Conservation (phyloP, 2,888 invertebrate species). For the Ectemnius cavifrons region DNA sequence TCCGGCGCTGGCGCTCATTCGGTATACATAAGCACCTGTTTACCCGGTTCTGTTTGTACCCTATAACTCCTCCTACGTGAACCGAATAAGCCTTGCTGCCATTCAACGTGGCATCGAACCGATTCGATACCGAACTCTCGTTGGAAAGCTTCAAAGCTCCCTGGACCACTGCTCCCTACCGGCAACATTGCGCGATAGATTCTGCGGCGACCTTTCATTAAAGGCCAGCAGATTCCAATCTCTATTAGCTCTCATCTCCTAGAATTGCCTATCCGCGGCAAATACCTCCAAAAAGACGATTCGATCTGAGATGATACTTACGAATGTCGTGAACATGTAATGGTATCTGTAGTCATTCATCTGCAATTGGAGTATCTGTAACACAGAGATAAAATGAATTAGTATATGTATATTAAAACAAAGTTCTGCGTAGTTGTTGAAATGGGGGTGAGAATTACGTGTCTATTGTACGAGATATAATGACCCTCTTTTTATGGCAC, state of each 20-base stretch:
- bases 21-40: slow-evolving; percentile 7
- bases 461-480: no score
- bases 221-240: slow-evolving; percentile 10
- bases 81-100: slow-evolving; percentile 8
- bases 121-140: no score
- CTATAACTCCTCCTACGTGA: slow-evolving; percentile 18
- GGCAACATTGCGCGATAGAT: background rate
- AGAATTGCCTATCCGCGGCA: background rate
- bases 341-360: slow-evolving; percentile 98
- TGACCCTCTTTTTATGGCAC: no score
- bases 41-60: slow-evolving; percentile 14
- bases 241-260: background rate
- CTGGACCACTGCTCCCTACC: background rate
- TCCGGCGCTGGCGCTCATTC: background rate
- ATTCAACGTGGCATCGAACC: slow-evolving; percentile 18
- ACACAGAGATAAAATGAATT: slow-evolving; percentile 61
- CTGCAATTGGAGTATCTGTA: slow-evolving; percentile 94
- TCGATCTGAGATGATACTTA: slow-evolving; percentile 81
- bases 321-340: slow-evolving; percentile 96
- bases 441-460: no score
- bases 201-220: slow-evolving; percentile 14
- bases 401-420: no score
- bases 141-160: background rate
- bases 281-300: background rate
- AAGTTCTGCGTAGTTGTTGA: no score